Evolutionary conservation across 1,140 invertebrate species (phyloP).

Genomic region (Anoplolepis gracilipes): DNA sequence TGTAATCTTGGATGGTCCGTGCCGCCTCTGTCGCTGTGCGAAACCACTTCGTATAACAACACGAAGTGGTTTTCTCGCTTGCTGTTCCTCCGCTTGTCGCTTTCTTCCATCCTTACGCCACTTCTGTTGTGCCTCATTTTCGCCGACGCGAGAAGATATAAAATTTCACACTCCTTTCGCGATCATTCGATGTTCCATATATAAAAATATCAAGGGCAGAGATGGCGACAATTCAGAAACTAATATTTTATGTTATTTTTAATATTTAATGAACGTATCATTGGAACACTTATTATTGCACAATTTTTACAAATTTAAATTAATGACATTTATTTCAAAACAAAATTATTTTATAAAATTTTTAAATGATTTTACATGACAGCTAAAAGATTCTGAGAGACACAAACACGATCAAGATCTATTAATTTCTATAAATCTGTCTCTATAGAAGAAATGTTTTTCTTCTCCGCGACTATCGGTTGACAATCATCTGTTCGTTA

Average conservation of each 20-base stretch:
- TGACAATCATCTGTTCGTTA: neutral
- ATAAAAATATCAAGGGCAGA: neutral
- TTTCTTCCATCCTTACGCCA: slow-evolving; percentile 55
- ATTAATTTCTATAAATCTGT: neutral
- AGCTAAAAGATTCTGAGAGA: too few species aligned
- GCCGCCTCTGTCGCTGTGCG: slow-evolving; percentile 54
- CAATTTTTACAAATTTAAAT: neutral
- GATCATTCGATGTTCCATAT: slow-evolving; percentile 53
- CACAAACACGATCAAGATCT: neutral
- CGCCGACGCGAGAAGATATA: slow-evolving; percentile 30
- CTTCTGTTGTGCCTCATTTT: slow-evolving; percentile 41
- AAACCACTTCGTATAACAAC: slow-evolving; percentile 74
- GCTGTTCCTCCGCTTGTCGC: slow-evolving; percentile 12
- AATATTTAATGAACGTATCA: neutral
- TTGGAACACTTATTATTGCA: neutral
- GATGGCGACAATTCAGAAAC: neutral
- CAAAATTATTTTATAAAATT: neutral
- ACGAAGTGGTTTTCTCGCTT: slow-evolving; percentile 43
- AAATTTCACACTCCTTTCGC: slow-evolving; percentile 48
- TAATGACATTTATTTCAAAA: neutral
- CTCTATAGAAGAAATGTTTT: neutral
- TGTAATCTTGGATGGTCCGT: slow-evolving; percentile 78
- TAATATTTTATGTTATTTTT: neutral
- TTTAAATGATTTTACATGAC: neutral
- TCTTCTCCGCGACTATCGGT: neutral